phyloP scores from a whole-genome alignment of 64 coral and sea anemone genomes.

The Montipora cactus region DNA sequence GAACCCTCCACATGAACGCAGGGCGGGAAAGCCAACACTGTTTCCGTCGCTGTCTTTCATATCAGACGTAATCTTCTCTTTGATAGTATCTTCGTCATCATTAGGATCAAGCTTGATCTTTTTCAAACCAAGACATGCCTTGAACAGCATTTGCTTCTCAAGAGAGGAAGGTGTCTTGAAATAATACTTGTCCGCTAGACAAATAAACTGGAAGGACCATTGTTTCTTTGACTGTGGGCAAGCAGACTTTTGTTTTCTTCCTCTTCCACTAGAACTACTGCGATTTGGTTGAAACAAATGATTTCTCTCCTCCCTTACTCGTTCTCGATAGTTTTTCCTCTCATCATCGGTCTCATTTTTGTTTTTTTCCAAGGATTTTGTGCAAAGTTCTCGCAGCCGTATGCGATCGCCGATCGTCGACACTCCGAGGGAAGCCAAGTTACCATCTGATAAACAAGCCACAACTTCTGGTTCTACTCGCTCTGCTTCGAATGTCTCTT shows the following conservation, averaged over 20 bases:
- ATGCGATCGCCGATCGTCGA: conserved; percentile 57
- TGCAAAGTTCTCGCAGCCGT: conserved; percentile 11
- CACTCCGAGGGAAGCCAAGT: conserved; percentile 51
- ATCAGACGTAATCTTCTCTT: too few species aligned
- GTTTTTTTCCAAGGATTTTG: conserved; percentile 42
- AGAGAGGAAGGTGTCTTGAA: background rate
- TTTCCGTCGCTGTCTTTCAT: too few species aligned
- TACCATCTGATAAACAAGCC: conserved; percentile 31
- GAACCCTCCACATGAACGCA: too few species aligned
- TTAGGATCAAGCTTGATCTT: too few species aligned
- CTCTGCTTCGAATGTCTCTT: conserved; percentile 52
- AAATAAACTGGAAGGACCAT: background rate
- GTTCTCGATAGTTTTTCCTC: conserved; percentile 23
- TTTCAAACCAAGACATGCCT: too few species aligned
- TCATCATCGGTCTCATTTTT: conserved; percentile 32
- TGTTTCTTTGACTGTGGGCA: background rate
- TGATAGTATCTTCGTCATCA: too few species aligned
- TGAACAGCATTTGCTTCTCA: background rate
- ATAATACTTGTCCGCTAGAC: background rate
- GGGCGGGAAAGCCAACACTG: too few species aligned
- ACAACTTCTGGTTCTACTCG: conserved; percentile 37
- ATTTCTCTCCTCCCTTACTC: conserved; percentile 21
- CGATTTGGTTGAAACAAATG: conserved; percentile 39
- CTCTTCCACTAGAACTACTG: conserved; percentile 52
- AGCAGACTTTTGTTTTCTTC: conserved; percentile 33